These are phyloP conservation scores for Leptodactylus fallax DNA, from an alignment of 2,797 vertebrate genomes.

Conservation along the genomic window DNA sequence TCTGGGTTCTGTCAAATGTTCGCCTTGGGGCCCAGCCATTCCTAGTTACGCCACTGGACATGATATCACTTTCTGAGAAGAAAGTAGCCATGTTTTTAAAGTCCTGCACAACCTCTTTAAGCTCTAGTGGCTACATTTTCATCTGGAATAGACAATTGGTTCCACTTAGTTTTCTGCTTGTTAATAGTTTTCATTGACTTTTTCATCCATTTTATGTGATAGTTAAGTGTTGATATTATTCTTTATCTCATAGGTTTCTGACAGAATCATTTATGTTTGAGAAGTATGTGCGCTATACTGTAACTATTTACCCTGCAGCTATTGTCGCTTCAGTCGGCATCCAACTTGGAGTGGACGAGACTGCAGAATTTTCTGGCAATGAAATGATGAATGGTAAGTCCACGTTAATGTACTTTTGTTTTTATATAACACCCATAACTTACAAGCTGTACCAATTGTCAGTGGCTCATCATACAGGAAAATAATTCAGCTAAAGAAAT, in stretches of 20 bases:
- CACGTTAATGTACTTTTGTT: background rate
- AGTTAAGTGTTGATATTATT: background rate
- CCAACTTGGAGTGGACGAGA: conserved; percentile 20
- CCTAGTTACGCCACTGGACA: too few relatives aligned
- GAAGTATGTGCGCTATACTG: conserved; percentile 63
- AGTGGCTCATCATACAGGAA: too few relatives aligned
- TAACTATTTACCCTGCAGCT: conserved; percentile 64
- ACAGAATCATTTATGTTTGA: conserved; percentile 62
- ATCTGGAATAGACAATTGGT: background rate
- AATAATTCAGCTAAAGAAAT: too few relatives aligned
- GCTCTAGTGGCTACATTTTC: conserved; percentile 24
- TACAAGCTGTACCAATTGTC: too few relatives aligned
- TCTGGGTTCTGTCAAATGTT: too few relatives aligned
- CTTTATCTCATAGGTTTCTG: conserved; percentile 46
- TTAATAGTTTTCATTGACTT: too few relatives aligned
- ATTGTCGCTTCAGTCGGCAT: conserved; percentile 60
- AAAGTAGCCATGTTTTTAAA: too few relatives aligned
- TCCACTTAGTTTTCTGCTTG: too few relatives aligned
- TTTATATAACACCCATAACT: too few relatives aligned
- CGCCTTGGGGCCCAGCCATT: too few relatives aligned
- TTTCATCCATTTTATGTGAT: too few relatives aligned
- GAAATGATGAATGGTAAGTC: conserved; percentile 57
- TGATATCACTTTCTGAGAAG: too few relatives aligned
- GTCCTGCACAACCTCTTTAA: background rate
- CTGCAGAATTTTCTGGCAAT: conserved; percentile 30